Percentiles rank a stretch among this genome's conserved stretches.
These are phyloP conservation scores for Macrosiphum euphorbiae DNA, from an alignment of 2,888 invertebrate species.

Conservation along the genomic window DNA sequence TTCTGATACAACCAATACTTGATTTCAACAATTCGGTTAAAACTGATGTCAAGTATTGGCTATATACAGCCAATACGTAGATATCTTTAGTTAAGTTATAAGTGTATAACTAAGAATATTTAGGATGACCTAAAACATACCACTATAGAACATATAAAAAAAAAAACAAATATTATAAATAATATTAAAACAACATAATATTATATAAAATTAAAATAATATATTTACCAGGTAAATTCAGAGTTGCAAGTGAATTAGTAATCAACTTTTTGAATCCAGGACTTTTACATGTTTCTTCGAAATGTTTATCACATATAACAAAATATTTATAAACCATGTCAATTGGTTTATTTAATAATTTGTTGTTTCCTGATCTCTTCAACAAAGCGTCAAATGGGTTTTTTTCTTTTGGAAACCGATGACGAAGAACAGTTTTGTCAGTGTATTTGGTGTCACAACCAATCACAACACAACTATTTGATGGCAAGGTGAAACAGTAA, in stretches of 20 bases:
- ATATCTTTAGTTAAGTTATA: no score
- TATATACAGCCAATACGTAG: no score
- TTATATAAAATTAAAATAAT: not conserved
- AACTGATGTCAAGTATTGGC: no score
- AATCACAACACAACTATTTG: slow-evolving; percentile 19
- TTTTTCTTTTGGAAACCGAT: not conserved
- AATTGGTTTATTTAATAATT: slow-evolving; percentile 12
- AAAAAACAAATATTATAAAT: no score
- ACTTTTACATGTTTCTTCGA: not conserved
- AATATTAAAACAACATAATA: no score
- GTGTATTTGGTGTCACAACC: slow-evolving; percentile 11
- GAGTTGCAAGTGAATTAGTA: not conserved
- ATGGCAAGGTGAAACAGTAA: not conserved
- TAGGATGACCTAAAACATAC: no score
- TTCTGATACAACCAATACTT: no score
- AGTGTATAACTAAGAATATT: no score
- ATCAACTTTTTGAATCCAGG: not conserved
- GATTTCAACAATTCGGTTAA: no score
- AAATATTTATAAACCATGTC: not conserved
- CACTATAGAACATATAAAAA: no score
- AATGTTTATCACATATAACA: slow-evolving; percentile 6
- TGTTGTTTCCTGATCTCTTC: not conserved
- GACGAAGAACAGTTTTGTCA: not conserved
- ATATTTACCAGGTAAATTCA: slow-evolving; percentile 25
- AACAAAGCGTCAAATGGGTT: not conserved